These are phyloP conservation scores for Eulithis prunata DNA, from an alignment of 2,888 invertebrate genomes.

Conservation along the genomic window DNA sequence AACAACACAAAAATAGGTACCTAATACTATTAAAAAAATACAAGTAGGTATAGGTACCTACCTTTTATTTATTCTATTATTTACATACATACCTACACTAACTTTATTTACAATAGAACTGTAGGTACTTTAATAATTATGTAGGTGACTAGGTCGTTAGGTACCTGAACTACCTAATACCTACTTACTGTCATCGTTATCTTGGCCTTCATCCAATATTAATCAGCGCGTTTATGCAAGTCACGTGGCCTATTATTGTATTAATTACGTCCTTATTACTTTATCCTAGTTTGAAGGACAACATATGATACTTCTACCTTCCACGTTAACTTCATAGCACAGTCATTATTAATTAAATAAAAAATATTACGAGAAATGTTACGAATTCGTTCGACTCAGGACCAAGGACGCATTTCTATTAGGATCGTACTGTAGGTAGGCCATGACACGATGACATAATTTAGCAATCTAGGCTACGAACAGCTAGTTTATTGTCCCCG, in stretches of 20 bases:
- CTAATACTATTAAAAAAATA: no score
- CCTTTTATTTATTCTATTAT: no score
- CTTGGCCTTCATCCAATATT: constrained; percentile 16
- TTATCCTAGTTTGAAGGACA: constrained; percentile 32
- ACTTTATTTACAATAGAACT: no score
- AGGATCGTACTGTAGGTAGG: not conserved
- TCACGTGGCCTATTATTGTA: constrained; percentile 16
- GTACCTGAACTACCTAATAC: not conserved
- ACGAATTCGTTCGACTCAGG: no score
- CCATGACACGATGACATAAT: constrained; percentile 26
- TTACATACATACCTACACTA: no score
- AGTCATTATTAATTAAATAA: not conserved
- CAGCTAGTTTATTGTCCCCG: constrained; percentile 8
- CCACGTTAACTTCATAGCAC: not conserved
- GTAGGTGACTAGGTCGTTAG: no score
- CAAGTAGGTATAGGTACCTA: no score
- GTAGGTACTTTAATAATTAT: no score
- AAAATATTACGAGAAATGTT: no score
- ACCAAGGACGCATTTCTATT: no score
- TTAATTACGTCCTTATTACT: constrained; percentile 39
- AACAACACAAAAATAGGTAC: not conserved
- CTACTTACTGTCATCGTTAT: not conserved
- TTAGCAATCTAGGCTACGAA: constrained; percentile 17
- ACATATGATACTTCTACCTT: constrained; percentile 16
- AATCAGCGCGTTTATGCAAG: constrained; percentile 15